Conservation (phyloP, 2,113 vertebrate genomes). For the Ginglymostoma cirratum region DNA sequence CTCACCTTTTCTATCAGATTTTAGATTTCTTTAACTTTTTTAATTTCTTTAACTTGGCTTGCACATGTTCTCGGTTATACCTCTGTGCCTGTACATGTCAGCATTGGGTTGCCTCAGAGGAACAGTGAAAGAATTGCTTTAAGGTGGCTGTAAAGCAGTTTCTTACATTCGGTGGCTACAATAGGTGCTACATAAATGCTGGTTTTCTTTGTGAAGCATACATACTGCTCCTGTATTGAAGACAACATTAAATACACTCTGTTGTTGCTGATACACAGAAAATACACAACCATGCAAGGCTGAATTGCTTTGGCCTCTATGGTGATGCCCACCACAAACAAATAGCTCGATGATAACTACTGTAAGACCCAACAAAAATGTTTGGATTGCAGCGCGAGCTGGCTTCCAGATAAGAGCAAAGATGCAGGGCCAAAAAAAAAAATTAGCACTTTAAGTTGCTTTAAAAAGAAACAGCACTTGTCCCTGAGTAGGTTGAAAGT, state of each 20-base stretch:
- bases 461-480: neutral
- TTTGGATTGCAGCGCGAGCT: neutral
- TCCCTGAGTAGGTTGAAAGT: neutral
- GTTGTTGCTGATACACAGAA: neutral
- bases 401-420: neutral
- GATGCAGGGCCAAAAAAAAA: neutral
- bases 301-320: neutral
- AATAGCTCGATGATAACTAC: neutral
- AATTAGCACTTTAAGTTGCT: neutral
- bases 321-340: neutral
- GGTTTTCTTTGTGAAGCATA: neutral
- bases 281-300: neutral
- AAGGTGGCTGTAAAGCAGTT: neutral
- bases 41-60: neutral
- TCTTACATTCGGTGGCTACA: neutral
- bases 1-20: neutral
- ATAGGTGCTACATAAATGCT: neutral
- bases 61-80: neutral
- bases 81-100: neutral
- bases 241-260: neutral
- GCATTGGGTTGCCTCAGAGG: neutral
- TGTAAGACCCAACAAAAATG: neutral
- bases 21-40: neutral
- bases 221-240: neutral
- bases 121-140: too few relatives aligned